phyloP scores from a whole-genome alignment of 2,113 vertebrate genomes.

The Lagopus leucura region DNA sequence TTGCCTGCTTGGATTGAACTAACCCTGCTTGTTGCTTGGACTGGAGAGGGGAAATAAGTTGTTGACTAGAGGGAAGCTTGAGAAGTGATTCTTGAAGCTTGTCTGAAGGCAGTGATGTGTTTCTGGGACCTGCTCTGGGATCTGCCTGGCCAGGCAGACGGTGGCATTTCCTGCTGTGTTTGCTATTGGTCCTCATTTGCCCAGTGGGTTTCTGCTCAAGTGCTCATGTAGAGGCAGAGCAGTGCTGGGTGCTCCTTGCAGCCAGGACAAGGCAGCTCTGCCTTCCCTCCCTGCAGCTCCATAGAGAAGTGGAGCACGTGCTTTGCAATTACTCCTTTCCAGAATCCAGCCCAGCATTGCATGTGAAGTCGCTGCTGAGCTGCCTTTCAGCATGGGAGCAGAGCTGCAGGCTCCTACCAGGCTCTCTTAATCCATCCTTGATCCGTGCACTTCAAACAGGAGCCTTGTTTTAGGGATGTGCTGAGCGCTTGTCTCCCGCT shows the following conservation, averaged over 20 bases:
- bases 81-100: background rate
- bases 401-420: background rate
- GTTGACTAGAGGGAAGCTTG: background rate
- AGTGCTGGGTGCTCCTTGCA: rapidly evolving
- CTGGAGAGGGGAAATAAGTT: background rate
- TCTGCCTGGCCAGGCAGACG: background rate
- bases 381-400: background rate
- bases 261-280: background rate
- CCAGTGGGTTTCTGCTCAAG: background rate
- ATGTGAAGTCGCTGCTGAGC: background rate
- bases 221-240: background rate
- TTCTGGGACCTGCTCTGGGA: background rate
- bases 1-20: background rate
- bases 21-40: background rate
- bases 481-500: background rate
- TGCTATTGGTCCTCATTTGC: background rate
- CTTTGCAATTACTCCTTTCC: background rate
- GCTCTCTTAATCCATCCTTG: constrained; percentile 39
- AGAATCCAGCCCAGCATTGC: rapidly evolving
- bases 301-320: rapidly evolving
- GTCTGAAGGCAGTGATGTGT: background rate
- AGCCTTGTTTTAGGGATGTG: constrained; percentile 21
- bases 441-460: constrained; percentile 11
- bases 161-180: rapidly evolving
- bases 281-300: background rate